These are phyloP conservation scores for Leptinotarsa texana DNA, from an alignment of 1,140 invertebrate genomes.

Conservation along the genomic window DNA sequence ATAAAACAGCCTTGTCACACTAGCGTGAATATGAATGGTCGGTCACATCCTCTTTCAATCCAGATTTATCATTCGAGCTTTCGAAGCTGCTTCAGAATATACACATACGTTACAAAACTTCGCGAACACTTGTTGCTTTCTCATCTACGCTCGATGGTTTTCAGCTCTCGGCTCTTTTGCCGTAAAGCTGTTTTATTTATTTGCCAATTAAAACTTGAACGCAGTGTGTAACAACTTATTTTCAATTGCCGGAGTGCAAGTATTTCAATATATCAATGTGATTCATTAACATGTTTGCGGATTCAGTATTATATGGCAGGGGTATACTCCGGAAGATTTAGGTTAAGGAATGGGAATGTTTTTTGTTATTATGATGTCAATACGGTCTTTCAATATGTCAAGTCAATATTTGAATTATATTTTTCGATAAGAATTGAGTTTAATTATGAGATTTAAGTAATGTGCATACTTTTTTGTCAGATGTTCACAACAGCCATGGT, in stretches of 20 bases:
- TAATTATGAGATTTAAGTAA: too few species aligned
- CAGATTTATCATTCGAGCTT: neutral
- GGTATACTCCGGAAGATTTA: too few species aligned
- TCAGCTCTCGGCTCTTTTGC: neutral
- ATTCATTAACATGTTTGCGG: conserved; percentile 10
- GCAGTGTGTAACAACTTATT: conserved; percentile 19
- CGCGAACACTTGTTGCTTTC: conserved; percentile 11
- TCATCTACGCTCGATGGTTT: neutral
- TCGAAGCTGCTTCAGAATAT: neutral
- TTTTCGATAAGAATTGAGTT: too few species aligned
- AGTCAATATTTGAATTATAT: too few species aligned
- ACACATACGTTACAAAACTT: conserved; percentile 3
- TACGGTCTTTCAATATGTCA: too few species aligned
- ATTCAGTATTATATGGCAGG: too few species aligned
- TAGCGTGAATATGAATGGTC: neutral
- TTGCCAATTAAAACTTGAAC: conserved; percentile 22
- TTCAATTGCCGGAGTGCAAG: conserved; percentile 16
- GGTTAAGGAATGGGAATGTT: too few species aligned
- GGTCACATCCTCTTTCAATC: conserved; percentile 7
- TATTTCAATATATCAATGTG: conserved; percentile 20
- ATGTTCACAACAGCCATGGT: too few species aligned
- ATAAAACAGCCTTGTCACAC: neutral
- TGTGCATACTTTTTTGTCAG: too few species aligned
- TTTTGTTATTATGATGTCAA: too few species aligned
- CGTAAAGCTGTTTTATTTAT: conserved; percentile 16